Conservation (phyloP, 2,888 invertebrate species). For the Yponomeuta cagnagella region DNA sequence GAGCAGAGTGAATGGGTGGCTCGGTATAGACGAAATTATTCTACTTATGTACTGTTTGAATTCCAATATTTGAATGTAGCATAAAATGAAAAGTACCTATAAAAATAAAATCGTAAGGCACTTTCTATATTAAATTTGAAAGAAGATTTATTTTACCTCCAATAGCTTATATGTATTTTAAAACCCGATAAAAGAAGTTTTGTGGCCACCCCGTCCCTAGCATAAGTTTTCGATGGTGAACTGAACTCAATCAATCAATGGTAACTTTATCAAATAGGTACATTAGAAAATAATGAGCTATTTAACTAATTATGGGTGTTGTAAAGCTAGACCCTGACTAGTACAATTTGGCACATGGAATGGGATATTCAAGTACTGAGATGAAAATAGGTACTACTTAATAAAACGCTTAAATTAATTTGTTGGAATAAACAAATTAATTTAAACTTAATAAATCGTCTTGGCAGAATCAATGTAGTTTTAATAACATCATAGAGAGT, state of each 20-base stretch:
- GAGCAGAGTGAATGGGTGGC: background rate
- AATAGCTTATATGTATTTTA: conserved; percentile 38
- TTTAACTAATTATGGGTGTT: conserved; percentile 18
- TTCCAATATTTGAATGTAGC: conserved; percentile 46
- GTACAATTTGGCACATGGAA: conserved; percentile 63
- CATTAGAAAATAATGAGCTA: conserved; percentile 33
- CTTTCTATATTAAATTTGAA: conserved; percentile 69
- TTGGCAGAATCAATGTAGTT: conserved; percentile 30
- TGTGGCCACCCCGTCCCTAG: background rate
- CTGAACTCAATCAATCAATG: background rate
- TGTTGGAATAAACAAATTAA: conserved; percentile 18
- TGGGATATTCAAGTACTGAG: conserved; percentile 40
- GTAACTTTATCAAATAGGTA: background rate
- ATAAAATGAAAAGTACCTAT: conserved; percentile 43
- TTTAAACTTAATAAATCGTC: conserved; percentile 17
- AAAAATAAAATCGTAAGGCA: conserved; percentile 73
- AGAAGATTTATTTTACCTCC: conserved; percentile 49
- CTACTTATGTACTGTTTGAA: conserved; percentile 26
- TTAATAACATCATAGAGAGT: conserved; percentile 38
- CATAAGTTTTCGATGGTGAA: background rate
- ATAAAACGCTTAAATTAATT: background rate
- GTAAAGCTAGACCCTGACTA: conserved; percentile 64
- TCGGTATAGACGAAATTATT: background rate
- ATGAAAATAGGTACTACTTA: conserved; percentile 25
- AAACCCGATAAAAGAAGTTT: background rate